Evolutionary conservation across 64 coral and sea anemone genomes (phyloP).

Genomic region (Pachyseris speciosa): DNA sequence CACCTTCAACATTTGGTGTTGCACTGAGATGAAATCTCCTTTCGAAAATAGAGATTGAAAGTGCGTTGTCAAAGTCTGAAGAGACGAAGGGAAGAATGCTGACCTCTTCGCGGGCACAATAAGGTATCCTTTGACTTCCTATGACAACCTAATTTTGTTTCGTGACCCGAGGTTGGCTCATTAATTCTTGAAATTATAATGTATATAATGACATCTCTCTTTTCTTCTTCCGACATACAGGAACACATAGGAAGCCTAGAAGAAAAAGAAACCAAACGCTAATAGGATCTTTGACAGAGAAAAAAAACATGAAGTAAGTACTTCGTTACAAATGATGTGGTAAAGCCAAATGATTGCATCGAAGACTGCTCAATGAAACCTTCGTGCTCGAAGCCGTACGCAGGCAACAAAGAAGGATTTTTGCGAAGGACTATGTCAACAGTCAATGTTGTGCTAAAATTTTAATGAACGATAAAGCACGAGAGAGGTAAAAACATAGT

Average conservation of each 20-base stretch:
- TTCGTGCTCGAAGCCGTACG: too few relatives aligned
- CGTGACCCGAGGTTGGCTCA: constrained; percentile 35
- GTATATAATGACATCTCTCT: not conserved
- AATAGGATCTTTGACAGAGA: constrained; percentile 2
- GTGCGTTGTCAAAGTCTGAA: not conserved
- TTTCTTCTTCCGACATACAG: constrained; percentile 4
- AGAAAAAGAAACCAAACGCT: not conserved
- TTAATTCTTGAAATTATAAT: constrained; percentile 47
- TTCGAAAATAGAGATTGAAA: not conserved
- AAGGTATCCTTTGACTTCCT: not conserved
- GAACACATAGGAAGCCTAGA: not conserved
- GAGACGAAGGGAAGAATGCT: not conserved
- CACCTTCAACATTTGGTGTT: not conserved
- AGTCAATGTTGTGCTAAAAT: not conserved
- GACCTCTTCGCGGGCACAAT: not conserved
- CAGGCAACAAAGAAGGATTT: not conserved
- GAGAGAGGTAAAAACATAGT: not conserved
- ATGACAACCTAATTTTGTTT: not conserved
- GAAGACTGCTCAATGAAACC: not conserved
- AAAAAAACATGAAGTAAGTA: constrained; percentile 19
- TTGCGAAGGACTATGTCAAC: not conserved
- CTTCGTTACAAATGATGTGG: not conserved
- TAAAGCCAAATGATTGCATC: not conserved
- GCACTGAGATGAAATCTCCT: too few relatives aligned
- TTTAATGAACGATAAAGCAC: constrained; percentile 22